Evolutionary conservation across 2,113 vertebrate species (phyloP), one percentile per base, ranked within the genome.

Genomic region (Dasyurus viverrinus): DNA sequence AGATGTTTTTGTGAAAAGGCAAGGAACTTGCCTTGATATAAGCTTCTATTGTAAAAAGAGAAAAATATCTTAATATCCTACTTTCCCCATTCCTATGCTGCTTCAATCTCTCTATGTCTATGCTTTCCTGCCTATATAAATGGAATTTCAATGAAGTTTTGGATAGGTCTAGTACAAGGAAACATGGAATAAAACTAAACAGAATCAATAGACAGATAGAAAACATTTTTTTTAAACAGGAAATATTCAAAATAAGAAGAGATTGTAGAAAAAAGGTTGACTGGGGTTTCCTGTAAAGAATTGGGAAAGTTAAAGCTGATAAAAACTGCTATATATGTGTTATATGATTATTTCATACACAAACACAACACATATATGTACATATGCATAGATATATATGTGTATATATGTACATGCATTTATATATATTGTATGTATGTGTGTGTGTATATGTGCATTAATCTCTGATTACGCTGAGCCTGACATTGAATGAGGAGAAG

Each of bases 371-470:
- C 5, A 48, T 5, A 48, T 48, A 50, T 50, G 8, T 50, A 50
- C 8, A 50, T 50, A 50, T 50, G 8, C 8, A 50, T 50, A 50
- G 2, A 7, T 50, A 5, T 50, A 1, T 52, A 10, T 52, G 50
- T 52, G 9, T 52, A 1, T 52, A 0, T 52, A 1, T 52, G 10
- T 52, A 10, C 1, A 0, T 52, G 10, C 1, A 11, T 52, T 0
- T 11, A 11, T 52, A 11, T 52, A 0, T 52, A 52, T n/a, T n/a
- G n/a, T 52, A 11, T 52, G 0, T 8, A 52, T 52, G 1, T 52
- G 11, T 52, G 1, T 10, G 9, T 52, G 1, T 1, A 52, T 52
- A 52, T 11, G 11, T 52, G 8, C 50, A 50, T 84, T 42, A 42
- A 36, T 84, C n/a, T 84, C 42, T 84, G 16, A 16, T 42, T 23